Evolutionary conservation across 2,113 vertebrate genomes (phyloP), one percentile per base, ranked within the genome.

Genomic region (Amazona vittata): DNA sequence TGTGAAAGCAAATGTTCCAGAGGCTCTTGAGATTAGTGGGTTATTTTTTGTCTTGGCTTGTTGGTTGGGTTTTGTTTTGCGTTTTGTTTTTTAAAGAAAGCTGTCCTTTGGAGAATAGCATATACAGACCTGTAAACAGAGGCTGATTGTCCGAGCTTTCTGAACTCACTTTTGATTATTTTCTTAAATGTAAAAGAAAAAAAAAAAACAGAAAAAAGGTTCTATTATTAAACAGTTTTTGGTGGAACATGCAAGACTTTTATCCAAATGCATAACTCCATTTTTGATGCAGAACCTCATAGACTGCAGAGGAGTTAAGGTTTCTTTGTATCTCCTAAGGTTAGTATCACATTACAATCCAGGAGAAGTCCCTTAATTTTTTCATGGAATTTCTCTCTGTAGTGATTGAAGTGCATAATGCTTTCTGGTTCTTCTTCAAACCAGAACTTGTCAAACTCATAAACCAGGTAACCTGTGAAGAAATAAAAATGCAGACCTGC

Each of bases 391-490:
- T 99, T 99, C 94, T 99, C 99, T 98, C 99, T 98, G 97, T 99
- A 99, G 9, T 98, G 98, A 90, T 99, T 99, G 98, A 99, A 99
- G 92, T 99, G 98, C 99, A 99, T 99, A 97, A 99, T 99, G 97
- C 99, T 99, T 95, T 99, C 99, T 31, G 99, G 99, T 90, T 99
- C 98, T 96, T 99, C 99, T 90, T 99, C 98, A 96, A 99, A 98
- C 99, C 99, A 99, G 98, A 99, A 99, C 86, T 98, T 99, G 98
- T 99, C 99, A 96, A 99, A 99, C 93, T 99, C 99, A 79, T 99
- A 99, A 5, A 99, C 98, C 92, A 99, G 98, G 95, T 99, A 99
- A 98, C 99, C 99, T 99, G 97, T 37, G 71, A 94, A 92, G 74
- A 95, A 95, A 89, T 94, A 41, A 97, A 90, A 91, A 95, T 1